These are phyloP conservation scores for Drosophila recens DNA, from an alignment of 2,888 invertebrate species.

Conservation along the genomic window DNA sequence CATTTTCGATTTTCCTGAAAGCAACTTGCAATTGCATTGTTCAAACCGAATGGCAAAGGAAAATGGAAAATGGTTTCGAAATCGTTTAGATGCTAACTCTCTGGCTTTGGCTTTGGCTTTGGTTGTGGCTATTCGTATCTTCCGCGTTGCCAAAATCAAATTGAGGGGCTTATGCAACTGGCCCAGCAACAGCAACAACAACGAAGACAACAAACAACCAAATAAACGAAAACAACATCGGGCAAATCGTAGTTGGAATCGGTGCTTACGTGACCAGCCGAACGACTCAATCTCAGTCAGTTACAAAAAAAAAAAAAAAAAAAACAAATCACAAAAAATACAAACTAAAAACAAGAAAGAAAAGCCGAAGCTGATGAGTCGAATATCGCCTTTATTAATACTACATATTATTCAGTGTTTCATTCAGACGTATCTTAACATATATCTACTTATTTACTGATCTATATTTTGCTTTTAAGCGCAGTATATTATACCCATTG, in stretches of 20 bases:
- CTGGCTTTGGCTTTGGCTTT: slow-evolving; percentile 31
- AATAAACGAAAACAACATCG: slow-evolving; percentile 28
- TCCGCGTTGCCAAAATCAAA: slow-evolving; percentile 73
- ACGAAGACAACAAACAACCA: slow-evolving; percentile 25
- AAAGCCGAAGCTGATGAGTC: neutral
- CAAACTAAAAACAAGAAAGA: slow-evolving; percentile 19
- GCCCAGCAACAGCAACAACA: slow-evolving; percentile 45
- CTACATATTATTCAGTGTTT: neutral
- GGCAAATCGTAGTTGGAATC: slow-evolving; percentile 56
- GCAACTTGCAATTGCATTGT: slow-evolving; percentile 23
- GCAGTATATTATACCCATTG: slow-evolving; percentile 7
- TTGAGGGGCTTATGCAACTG: slow-evolving; percentile 65
- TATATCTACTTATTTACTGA: neutral
- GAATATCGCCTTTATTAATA: neutral
- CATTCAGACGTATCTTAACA: neutral
- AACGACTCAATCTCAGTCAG: slow-evolving; percentile 60
- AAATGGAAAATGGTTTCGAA: slow-evolving; percentile 46
- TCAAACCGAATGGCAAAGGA: slow-evolving; percentile 13
- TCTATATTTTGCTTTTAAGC: neutral
- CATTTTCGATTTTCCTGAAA: slow-evolving; percentile 20
- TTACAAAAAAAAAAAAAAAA: neutral
- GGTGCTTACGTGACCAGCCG: slow-evolving; percentile 73
- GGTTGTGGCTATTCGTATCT: slow-evolving; percentile 48
- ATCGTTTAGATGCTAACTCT: slow-evolving; percentile 54
- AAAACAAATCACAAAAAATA: slow-evolving; percentile 22